phyloP scores from a whole-genome alignment of 2,888 invertebrate genomes.

The Pocota personata region DNA sequence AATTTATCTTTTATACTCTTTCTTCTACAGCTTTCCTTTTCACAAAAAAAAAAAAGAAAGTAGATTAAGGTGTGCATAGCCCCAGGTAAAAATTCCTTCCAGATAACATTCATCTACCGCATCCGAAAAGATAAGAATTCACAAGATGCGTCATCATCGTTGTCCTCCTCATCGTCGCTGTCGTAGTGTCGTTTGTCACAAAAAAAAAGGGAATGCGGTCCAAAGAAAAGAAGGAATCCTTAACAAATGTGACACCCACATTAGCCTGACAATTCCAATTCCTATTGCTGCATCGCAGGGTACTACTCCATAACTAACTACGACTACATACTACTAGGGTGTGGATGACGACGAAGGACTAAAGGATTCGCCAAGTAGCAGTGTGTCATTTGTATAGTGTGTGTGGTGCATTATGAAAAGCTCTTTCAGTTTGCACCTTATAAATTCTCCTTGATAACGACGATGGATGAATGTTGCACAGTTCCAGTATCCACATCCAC shows the following conservation, averaged over 20 bases:
- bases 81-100: slow-evolving; percentile 41
- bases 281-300: slow-evolving; percentile 36
- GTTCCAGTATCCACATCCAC: neutral
- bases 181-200: slow-evolving; percentile 48
- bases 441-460: slow-evolving; percentile 63
- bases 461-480: slow-evolving; percentile 42
- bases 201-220: neutral
- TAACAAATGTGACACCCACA: slow-evolving; percentile 52
- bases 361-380: slow-evolving; percentile 43
- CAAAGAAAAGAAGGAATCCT: slow-evolving; percentile 1
- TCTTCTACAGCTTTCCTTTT: slow-evolving; percentile 35
- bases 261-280: slow-evolving; percentile 54
- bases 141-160: slow-evolving; percentile 28
- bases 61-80: slow-evolving; percentile 58
- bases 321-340: neutral
- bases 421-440: slow-evolving; percentile 66
- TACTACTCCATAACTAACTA: slow-evolving; percentile 1
- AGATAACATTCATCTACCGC: slow-evolving; percentile 65
- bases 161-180: neutral
- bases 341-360: slow-evolving; percentile 8
- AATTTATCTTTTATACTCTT: slow-evolving; percentile 59
- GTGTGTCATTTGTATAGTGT: slow-evolving; percentile 37
- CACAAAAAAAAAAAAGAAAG: neutral
- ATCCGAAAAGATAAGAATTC: slow-evolving; percentile 57
- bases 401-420: slow-evolving; percentile 39